These are phyloP conservation scores for Cynaeus angustus DNA, from an alignment of 2,888 invertebrate species.

Conservation along the genomic window DNA sequence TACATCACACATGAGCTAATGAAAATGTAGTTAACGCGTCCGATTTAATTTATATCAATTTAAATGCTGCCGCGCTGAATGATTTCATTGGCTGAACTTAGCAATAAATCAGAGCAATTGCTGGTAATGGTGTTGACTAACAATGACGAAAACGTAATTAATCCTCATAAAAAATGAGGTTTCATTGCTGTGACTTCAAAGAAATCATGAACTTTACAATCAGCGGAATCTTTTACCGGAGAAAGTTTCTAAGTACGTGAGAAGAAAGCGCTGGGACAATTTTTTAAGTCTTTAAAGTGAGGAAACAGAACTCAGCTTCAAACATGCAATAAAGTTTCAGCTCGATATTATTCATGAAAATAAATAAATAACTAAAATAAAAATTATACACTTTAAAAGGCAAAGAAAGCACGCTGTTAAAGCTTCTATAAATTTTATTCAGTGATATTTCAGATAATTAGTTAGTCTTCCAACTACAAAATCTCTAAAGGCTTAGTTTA, in stretches of 20 bases:
- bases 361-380: no score
- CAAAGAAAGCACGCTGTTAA: no score
- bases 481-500: no score
- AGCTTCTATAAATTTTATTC: no score
- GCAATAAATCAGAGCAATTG: conserved; percentile 32
- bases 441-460: no score
- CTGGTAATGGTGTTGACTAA: conserved; percentile 2
- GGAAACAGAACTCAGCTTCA: no score
- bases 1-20: conserved; percentile 41
- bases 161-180: conserved; percentile 1
- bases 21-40: conserved; percentile 43
- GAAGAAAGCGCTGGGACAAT: conserved; percentile 4
- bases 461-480: no score
- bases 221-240: conserved; percentile 20
- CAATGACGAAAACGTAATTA: conserved; percentile 28
- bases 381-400: no score
- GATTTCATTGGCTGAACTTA: conserved; percentile 28
- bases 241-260: conserved; percentile 28
- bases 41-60: conserved; percentile 34
- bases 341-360: no score
- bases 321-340: no score
- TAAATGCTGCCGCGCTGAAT: conserved; percentile 25
- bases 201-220: conserved; percentile 33
- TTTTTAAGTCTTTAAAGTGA: conserved; percentile 21
- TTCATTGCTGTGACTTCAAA: conserved; percentile 1